A percentile compares a stretch with the other conserved stretches of the same genome.
Conservation (phyloP, 2,888 invertebrate genomes). For the Auanema freiburgensis region DNA sequence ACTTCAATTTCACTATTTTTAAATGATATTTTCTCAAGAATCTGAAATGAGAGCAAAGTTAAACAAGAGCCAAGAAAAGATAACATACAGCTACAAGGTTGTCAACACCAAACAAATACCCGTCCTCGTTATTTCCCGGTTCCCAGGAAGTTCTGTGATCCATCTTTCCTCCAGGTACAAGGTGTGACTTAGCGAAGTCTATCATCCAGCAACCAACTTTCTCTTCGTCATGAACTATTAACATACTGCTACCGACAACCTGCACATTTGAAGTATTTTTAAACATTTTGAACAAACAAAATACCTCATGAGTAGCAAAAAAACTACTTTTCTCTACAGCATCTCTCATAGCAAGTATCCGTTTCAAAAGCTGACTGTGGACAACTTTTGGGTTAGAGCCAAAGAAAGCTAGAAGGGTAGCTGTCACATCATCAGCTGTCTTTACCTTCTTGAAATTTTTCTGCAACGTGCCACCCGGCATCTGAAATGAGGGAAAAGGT, state of each 20-base stretch:
- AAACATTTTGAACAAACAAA: not conserved
- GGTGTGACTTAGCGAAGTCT: slow-evolving; percentile 90
- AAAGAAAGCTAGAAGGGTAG: slow-evolving; percentile 53
- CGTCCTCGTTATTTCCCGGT: slow-evolving; percentile 95
- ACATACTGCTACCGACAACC: slow-evolving; percentile 88
- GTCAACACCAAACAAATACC: slow-evolving; percentile 87
- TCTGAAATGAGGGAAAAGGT: no score
- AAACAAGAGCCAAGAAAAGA: no score
- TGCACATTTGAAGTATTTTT: slow-evolving; percentile 53
- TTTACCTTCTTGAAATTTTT: slow-evolving; percentile 86
- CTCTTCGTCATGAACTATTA: slow-evolving; percentile 86
- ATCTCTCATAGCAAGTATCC: slow-evolving; percentile 78
- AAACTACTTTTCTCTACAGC: slow-evolving; percentile 84
- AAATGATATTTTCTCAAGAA: no score
- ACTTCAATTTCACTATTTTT: no score
- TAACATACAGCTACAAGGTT: slow-evolving; percentile 70
- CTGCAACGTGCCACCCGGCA: slow-evolving; percentile 57
- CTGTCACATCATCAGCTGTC: slow-evolving; percentile 73
- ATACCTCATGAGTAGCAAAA: slow-evolving; percentile 83
- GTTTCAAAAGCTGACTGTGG: slow-evolving; percentile 74
- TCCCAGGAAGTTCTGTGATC: slow-evolving; percentile 82
- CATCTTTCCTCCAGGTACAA: slow-evolving; percentile 72
- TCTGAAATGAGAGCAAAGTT: no score
- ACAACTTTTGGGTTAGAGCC: slow-evolving; percentile 53
- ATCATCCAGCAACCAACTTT: slow-evolving; percentile 92